These are phyloP conservation scores for Myotis pilosus DNA, from an alignment of 2,797 vertebrate species.

Conservation along the genomic window DNA sequence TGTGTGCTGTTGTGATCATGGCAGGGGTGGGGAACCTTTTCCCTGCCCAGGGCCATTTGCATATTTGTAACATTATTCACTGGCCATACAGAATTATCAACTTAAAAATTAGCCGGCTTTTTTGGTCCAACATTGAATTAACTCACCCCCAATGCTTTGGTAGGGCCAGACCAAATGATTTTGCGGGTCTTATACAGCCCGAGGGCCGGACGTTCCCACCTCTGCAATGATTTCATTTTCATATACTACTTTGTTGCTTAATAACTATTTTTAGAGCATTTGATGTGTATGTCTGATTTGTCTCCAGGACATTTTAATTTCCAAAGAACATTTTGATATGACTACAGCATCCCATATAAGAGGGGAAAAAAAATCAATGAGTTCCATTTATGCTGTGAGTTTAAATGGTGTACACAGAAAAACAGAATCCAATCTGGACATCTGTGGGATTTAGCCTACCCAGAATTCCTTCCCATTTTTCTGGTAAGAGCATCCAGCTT, in stretches of 20 bases:
- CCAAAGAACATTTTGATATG: conserved; percentile 2
- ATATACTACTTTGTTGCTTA: background rate
- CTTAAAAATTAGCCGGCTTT: too few species aligned
- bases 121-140: too few species aligned
- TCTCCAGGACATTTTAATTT: background rate
- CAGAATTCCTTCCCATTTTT: background rate
- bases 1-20: background rate
- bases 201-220: too few species aligned
- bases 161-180: too few species aligned
- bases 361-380: background rate
- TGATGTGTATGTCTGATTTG: background rate
- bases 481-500: background rate
- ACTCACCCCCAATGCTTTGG: too few species aligned
- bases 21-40: too few species aligned
- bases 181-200: too few species aligned
- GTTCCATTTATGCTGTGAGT: background rate
- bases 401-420: background rate
- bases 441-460: background rate
- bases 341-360: background rate
- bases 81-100: too few species aligned
- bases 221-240: background rate
- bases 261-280: conserved; percentile 13
- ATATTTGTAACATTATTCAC: too few species aligned
- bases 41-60: too few species aligned
- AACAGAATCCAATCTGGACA: background rate